Base-by-base conservation (phyloP, 2,888 invertebrate genomes). In the Aricia artaxerxes region DNA sequence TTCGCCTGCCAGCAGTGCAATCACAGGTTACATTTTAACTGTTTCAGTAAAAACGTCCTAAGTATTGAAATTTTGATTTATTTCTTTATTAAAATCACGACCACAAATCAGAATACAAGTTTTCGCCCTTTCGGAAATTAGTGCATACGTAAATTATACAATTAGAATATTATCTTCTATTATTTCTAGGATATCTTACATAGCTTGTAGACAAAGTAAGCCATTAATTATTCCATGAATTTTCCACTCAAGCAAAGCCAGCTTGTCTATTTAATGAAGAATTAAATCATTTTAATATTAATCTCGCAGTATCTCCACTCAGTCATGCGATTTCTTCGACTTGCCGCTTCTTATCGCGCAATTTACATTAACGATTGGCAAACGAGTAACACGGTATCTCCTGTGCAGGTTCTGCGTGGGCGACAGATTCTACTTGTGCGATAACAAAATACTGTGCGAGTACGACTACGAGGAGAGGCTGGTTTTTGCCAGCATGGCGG, bases 1-100 rank as follows among this genome's bases (percentile, higher is more conserved):
- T 98, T 98, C 91, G 98, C 98, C 85, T 98, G 98, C 95, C 98
- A 98, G 92, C 98, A 98, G 90, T 98, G 98, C 93, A 98, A 97
- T 95, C 98, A 98, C 95, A 97, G 98, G 98, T 98, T 91, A 92
- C 13, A 69, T 24, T 69, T 38, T 64, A 24, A 24, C 3, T 2
- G 9, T 31, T 64, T 64, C 64, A 31, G 11, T 64, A 24, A 24
- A 64, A 31, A 7, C 24, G 24, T 64, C 24, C 31, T 64, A 1
- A 64, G 64, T 64, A 64, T 64, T 64, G 9, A 64, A 31, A 24
- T 7, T 64, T 24, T n/a, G 2, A 24, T 4, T 31, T 24, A 3
- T 3, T 31, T 24, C 3, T 9, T 64, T 64, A 31, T 31, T 9
- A 64, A 57, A 57, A 16, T 2, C 9, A 44, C 44, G 9, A 9